A percentile compares a stretch with the other conserved stretches of the same genome.
Conservation (phyloP, 2,888 invertebrate genomes). For the Plagiodera versicolora region DNA sequence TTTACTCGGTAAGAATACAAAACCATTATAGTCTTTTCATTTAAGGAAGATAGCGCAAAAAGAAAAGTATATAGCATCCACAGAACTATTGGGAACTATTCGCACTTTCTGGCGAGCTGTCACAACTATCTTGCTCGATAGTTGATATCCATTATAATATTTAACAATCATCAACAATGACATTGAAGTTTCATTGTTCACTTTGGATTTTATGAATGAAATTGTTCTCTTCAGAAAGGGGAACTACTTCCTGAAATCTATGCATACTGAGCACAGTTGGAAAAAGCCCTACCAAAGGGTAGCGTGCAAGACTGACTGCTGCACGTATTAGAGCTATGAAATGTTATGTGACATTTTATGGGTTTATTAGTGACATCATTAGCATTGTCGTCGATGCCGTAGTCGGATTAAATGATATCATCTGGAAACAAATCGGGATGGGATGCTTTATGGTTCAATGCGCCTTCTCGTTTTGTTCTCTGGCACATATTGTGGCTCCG, state of each 20-base stretch:
- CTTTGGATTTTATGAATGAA: too few relatives aligned
- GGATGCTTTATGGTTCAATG: neutral
- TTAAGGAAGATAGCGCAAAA: too few relatives aligned
- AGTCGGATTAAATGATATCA: neutral
- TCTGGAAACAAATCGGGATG: neutral
- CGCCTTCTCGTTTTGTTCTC: neutral
- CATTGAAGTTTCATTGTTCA: too few relatives aligned
- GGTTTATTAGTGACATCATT: neutral
- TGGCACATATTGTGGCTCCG: neutral
- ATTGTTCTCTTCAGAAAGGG: neutral
- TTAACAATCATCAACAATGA: too few relatives aligned
- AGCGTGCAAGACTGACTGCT: neutral
- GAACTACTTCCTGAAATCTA: neutral
- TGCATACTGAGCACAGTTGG: neutral
- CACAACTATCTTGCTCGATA: too few relatives aligned
- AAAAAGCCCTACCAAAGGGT: neutral
- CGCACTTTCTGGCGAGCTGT: too few relatives aligned
- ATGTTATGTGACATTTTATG: neutral
- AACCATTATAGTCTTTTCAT: too few relatives aligned
- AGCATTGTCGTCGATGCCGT: neutral
- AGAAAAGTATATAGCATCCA: too few relatives aligned
- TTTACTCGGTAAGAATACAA: too few relatives aligned
- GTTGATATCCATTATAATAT: too few relatives aligned
- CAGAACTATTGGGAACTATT: too few relatives aligned
- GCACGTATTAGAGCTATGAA: slow-evolving; percentile 1